Evolutionary conservation across 1,140 invertebrate species (phyloP), one percentile per base, ranked within the genome.

Genomic region (Mylabris phalerata): DNA sequence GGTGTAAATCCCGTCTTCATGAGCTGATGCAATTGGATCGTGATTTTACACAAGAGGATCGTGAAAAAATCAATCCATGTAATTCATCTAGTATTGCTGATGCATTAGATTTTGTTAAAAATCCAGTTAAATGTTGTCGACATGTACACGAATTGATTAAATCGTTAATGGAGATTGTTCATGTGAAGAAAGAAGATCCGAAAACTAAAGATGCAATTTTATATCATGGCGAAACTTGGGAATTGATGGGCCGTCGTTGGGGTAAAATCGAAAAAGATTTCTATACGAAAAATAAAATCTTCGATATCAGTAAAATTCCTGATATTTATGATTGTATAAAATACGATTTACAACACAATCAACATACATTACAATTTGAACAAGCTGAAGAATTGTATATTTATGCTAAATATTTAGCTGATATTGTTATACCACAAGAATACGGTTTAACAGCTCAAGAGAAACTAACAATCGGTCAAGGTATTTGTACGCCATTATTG

Each of bases 321-420:
- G 98, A 99, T 74, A 99, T 99, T 63, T 99, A 98, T 71, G 98
- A 99, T 78, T 98, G 96, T 73, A 98, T 99, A 64, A 99, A 99
- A 71, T 99, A 97, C 72, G 97, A 99, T 78, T 75, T 98, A 57
- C 96, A 98, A 70, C 98, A 99, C 71, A 99, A 99, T 75, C 91
- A 95, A 69, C 88, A 95, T 71, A 93, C 91, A 0, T 72, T 98
- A 65, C 90, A 97, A 73, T 98, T 96, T 75, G 88, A 95, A 66
- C 84, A 93, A 71, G 88, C 95, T 1, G 92, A 98, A 73, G 94
- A 98, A 73, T 78, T 99, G 13, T 98, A 98, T 70, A 91, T 90
- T 39, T 92, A 92, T 75, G 90, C 94, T 0, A 98, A 98, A 77
- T 93, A 95, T 70, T 76, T 98, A 56, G 95, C 95, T 2, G 96